Percentiles rank a stretch among this genome's conserved stretches.
These are phyloP conservation scores for Canis aureus DNA, from an alignment of 2,113 vertebrate genomes.

Conservation along the genomic window DNA sequence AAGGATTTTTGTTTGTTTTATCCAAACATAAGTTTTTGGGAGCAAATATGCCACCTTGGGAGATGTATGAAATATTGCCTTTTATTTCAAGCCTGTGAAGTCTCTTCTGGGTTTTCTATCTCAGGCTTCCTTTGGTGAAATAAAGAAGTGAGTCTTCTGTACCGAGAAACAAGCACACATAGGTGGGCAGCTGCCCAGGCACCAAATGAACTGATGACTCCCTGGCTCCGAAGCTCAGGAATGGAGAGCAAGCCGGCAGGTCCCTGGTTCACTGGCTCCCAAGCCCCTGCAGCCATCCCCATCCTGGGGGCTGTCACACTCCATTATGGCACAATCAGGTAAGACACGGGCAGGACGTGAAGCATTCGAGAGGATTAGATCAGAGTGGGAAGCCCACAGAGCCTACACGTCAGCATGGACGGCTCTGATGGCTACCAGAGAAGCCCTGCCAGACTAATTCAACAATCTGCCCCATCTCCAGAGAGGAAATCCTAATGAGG, in stretches of 20 bases:
- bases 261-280: fast-evolving
- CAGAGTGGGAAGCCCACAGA: not conserved
- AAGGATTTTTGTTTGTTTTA: conserved; percentile 2
- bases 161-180: not conserved
- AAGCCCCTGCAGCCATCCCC: fast-evolving
- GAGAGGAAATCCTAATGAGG: too few species aligned
- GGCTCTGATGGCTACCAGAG: not conserved
- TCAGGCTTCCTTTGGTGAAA: not conserved
- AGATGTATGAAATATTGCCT: not conserved
- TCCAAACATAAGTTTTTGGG: not conserved
- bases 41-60: not conserved
- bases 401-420: fast-evolving
- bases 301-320: fast-evolving
- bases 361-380: not conserved
- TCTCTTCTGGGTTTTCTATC: too few species aligned
- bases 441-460: not conserved
- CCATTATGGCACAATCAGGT: fast-evolving
- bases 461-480: fast-evolving
- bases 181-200: not conserved
- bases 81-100: not conserved
- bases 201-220: fast-evolving
- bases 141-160: not conserved
- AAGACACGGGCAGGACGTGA: fast-evolving
- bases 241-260: fast-evolving
- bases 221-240: not conserved